Base-by-base conservation (phyloP, 2,113 vertebrate genomes). In the Cariama cristata region DNA sequence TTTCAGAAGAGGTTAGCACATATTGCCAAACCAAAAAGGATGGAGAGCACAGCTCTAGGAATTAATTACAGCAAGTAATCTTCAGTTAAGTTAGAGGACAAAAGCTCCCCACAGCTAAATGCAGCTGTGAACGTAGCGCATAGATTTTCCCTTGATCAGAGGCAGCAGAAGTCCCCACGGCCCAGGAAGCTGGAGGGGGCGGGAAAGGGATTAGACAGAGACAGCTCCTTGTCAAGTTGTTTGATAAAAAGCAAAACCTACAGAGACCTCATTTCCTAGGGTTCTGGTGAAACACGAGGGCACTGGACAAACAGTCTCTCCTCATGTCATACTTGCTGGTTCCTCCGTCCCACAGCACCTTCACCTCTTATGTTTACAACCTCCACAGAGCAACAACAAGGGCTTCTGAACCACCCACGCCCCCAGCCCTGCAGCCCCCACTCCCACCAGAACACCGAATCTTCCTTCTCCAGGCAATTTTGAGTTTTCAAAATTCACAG, bases 241-340 rank as follows among this genome's bases (percentile, higher is more conserved):
- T 22, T 24, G 72, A 35, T 16, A 40, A 56, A 19, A 66, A 89
- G 11, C 49, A 69, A 74, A 74, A 44, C 40, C 72, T 10, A 32
- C 16, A n/a, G 47, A 74, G 20, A 18, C 17, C 44, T 45, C 30
- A 27, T 23, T 44, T 40, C 12, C 58, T 30, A 6, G 0, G 38
- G 13, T 14, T 53, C 5, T 2, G 35, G 32, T 12, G 27, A 72
- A 69, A 45, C 2, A 45, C 0, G 0, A 69, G 12, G 28, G 28
- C 23, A 26, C 1, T 0, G 2, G 32, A 42, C 32, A 64, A 32
- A 50, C 12, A 64, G 56, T 7, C 17, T 73, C 32, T 80, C 44
- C 49, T 55, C 47, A 4, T 8, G 11, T 27, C 14, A 2, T 4
- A 12, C 24, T 30, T 58, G 27, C 68, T 38, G 10, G 1, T 12